These are phyloP conservation scores for Phalacrocorax pelagicus DNA, from an alignment of 2,113 vertebrate genomes.

Conservation along the genomic window DNA sequence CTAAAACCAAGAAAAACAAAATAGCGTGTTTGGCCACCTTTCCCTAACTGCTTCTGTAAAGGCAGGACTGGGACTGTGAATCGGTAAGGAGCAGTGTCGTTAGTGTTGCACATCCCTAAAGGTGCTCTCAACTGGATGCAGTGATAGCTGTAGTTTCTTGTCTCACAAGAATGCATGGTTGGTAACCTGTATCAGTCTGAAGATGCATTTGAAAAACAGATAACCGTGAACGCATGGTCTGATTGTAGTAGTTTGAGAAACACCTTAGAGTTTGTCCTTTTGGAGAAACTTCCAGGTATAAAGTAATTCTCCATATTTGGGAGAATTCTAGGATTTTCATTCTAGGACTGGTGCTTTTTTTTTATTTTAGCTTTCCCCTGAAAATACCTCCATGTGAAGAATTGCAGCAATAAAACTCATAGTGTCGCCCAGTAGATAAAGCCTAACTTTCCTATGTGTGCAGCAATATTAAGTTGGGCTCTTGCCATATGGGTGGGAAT, in stretches of 20 bases:
- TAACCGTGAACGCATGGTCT: not conserved
- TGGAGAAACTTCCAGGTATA: not conserved
- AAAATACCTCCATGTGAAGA: not conserved
- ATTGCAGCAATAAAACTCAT: not conserved
- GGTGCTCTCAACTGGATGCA: not conserved
- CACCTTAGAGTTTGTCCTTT: not conserved
- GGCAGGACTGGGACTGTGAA: not conserved
- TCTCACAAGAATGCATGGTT: fast-evolving
- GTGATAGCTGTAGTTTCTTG: not conserved
- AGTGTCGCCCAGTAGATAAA: not conserved
- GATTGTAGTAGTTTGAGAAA: not conserved
- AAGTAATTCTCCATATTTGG: not conserved
- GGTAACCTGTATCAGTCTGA: not conserved
- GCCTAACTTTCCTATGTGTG: not conserved
- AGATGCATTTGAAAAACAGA: not conserved
- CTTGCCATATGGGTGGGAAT: not conserved
- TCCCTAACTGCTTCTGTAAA: fast-evolving
- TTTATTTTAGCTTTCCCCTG: not conserved
- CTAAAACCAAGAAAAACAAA: not conserved
- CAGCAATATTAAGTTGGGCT: not conserved
- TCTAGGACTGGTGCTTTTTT: not conserved
- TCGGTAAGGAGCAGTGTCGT: not conserved
- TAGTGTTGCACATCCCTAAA: not conserved
- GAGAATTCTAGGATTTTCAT: not conserved
- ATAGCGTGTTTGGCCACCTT: not conserved